A percentile compares a stretch with the other conserved stretches of the same genome.
phyloP scores from a whole-genome alignment of 2,113 vertebrate genomes.

The Siphamia tubifer region DNA sequence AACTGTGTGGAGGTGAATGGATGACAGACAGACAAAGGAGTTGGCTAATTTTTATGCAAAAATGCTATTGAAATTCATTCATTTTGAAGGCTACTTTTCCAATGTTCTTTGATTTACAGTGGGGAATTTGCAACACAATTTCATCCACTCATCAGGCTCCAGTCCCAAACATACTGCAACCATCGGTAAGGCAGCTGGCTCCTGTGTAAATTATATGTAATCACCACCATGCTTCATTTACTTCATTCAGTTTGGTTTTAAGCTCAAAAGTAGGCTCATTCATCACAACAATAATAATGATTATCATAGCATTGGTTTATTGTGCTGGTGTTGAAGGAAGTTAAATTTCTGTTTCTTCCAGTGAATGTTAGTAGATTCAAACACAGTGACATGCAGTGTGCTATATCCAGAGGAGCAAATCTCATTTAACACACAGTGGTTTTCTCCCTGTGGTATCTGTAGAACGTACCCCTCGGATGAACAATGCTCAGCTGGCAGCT shows the following conservation, averaged over 20 bases:
- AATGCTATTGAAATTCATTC: constrained; percentile 21
- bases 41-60: constrained; percentile 1
- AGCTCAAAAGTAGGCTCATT: constrained; percentile 46
- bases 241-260: constrained; percentile 45
- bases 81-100: constrained; percentile 47
- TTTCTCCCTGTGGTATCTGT: constrained; percentile 47
- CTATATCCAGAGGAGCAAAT: constrained; percentile 61
- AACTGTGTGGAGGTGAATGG: not conserved
- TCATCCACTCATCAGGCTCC: constrained; percentile 85
- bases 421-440: constrained; percentile 61
- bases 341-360: constrained; percentile 19
- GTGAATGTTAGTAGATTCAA: constrained; percentile 46
- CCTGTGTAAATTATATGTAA: constrained; percentile 41
- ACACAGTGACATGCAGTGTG: not conserved
- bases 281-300: constrained; percentile 52
- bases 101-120: constrained; percentile 80
- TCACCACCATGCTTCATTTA: constrained; percentile 51
- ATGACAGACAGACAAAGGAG: not conserved
- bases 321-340: constrained; percentile 30
- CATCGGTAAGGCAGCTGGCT: constrained; percentile 80
- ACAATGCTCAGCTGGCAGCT: constrained; percentile 84
- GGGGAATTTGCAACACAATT: constrained; percentile 89
- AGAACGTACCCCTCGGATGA: constrained; percentile 83
- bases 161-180: constrained; percentile 88
- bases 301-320: constrained; percentile 40